phyloP scores from a whole-genome alignment of 2,888 invertebrate species.

The Drosophila cognata region DNA sequence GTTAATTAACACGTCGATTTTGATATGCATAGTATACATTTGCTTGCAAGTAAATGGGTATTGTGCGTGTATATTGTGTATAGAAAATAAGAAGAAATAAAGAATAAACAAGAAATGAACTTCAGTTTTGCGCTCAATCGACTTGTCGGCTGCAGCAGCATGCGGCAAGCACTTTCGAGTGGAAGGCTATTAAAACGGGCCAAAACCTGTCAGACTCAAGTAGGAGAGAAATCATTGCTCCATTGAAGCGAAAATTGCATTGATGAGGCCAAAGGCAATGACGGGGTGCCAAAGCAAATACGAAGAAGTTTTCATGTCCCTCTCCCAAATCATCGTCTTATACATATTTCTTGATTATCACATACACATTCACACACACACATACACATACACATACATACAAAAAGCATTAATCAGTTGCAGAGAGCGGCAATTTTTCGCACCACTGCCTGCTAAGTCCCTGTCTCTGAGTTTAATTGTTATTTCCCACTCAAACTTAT shows the following conservation, averaged over 20 bases:
- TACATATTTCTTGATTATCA: conserved; percentile 21
- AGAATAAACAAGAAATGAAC: conserved; percentile 37
- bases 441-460: conserved; percentile 56
- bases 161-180: conserved; percentile 50
- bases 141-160: conserved; percentile 64
- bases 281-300: conserved; percentile 16
- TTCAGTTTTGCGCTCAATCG: conserved; percentile 60
- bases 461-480: conserved; percentile 1
- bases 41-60: conserved; percentile 29
- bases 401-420: conserved; percentile 9
- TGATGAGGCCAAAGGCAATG: conserved; percentile 36
- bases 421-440: conserved; percentile 34
- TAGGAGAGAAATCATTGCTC: conserved; percentile 62
- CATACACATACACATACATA: neutral
- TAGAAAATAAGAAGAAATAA: conserved; percentile 13
- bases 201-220: conserved; percentile 72
- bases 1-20: conserved; percentile 29
- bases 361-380: neutral
- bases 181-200: conserved; percentile 69
- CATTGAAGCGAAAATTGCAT: conserved; percentile 65
- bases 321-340: neutral
- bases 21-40: conserved; percentile 12
- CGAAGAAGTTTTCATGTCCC: conserved; percentile 10
- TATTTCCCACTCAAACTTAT: neutral
- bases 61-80: conserved; percentile 1